Base-by-base conservation (phyloP, 2,888 invertebrate species). In the Esperia sulphurella region DNA sequence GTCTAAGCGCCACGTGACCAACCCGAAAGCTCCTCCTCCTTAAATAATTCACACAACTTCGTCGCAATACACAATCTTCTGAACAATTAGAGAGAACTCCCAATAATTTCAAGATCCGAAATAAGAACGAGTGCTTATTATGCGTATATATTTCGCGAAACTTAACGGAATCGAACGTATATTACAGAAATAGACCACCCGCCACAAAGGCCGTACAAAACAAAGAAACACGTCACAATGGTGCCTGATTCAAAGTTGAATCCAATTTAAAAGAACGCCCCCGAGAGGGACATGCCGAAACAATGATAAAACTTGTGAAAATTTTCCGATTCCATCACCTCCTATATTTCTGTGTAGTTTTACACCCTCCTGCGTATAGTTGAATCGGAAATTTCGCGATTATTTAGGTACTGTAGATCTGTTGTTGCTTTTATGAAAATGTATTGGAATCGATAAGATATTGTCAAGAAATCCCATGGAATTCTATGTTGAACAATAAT, bases 201-300 rank as follows among this genome's bases (percentile, higher is more conserved):
- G 42, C 14, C 28, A 12, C 30, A 54, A 48, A 12, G 37, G 46
- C 33, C 29, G 13, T 8, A 50, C 54, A 56, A 60, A 61, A 64
- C 53, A 60, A 57, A 63, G 51, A 63, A 66, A 65, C 63, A 61
- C 59, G 54, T 49, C 61, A 65, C 61, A 68, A 56, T 65, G 72
- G 68, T 74, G 75, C 70, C 77, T 78, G 78, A 83, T 79, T 82
- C 77, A 63, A 81, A 85, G 78, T 82, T 78, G 67, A 79, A 88
- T 86, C 88, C 89, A 88, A 88, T 89, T 83, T 80, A 71, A 69
- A 75, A 74, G 78, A 87, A 83, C 72, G 82, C 73, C 69, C 89
- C 81, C 88, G 58, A 52, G 83, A 78, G 87, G 72, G 75, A 79
- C 74, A 78, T 80, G 72, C 70, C 75, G 75, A 79, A 82, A 79